phyloP scores from a whole-genome alignment of 2,113 vertebrate species.

The Ariopsis seemanni region DNA sequence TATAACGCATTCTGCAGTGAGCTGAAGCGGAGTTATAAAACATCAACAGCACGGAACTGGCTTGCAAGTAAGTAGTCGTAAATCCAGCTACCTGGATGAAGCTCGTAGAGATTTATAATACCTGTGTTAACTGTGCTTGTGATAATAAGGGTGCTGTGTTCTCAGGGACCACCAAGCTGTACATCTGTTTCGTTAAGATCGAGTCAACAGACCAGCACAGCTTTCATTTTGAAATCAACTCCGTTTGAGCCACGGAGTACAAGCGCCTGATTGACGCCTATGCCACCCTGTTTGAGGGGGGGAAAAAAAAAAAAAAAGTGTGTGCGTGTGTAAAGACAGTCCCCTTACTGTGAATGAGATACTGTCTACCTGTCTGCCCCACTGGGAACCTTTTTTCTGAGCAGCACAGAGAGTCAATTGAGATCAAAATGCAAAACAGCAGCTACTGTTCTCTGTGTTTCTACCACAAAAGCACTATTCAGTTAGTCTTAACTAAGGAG shows the following conservation, averaged over 20 bases:
- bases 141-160: slow-evolving; percentile 14
- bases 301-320: neutral
- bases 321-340: slow-evolving; percentile 3
- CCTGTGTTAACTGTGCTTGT: slow-evolving; percentile 11
- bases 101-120: slow-evolving; percentile 14
- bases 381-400: slow-evolving; percentile 29
- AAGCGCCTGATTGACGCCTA: slow-evolving; percentile 30
- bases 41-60: neutral
- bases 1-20: neutral
- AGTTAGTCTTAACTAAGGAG: neutral
- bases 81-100: slow-evolving; percentile 14
- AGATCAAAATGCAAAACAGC: slow-evolving; percentile 44
- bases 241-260: slow-evolving; percentile 21
- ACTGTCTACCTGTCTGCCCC: slow-evolving; percentile 53
- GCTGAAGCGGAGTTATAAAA: neutral
- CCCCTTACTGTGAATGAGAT: slow-evolving; percentile 48
- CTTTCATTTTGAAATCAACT: slow-evolving; percentile 21
- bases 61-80: neutral
- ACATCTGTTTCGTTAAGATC: slow-evolving; percentile 9
- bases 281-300: slow-evolving; percentile 49
- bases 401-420: slow-evolving; percentile 54
- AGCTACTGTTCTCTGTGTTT: slow-evolving; percentile 9
- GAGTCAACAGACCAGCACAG: slow-evolving; percentile 5
- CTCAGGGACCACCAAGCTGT: slow-evolving; percentile 13
- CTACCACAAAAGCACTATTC: slow-evolving; percentile 46